Evolutionary conservation across 2,888 invertebrate species (phyloP).

Genomic region (Exocentrus adspersus): DNA sequence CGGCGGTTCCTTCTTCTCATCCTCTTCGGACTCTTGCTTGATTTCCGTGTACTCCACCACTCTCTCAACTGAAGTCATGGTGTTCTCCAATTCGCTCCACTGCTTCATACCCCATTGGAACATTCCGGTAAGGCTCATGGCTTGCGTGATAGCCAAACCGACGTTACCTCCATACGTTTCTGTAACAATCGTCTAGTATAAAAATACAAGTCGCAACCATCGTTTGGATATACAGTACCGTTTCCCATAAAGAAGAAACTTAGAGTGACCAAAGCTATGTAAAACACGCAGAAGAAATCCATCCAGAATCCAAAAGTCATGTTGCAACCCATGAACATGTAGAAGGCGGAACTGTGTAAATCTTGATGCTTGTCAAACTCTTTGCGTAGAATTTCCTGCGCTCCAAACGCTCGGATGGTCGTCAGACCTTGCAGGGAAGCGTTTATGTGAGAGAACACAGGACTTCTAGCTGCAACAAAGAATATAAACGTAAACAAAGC

Average conservation of each 20-base stretch:
- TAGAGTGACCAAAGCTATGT: conserved; percentile 51
- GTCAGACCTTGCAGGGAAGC: conserved; percentile 80
- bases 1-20: conserved; percentile 76
- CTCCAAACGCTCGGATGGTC: conserved; percentile 78
- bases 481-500: neutral
- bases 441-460: conserved; percentile 80
- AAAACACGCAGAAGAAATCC: conserved; percentile 63
- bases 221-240: conserved; percentile 35
- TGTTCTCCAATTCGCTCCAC: conserved; percentile 68
- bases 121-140: conserved; percentile 65
- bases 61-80: conserved; percentile 92
- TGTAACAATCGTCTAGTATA: conserved; percentile 36
- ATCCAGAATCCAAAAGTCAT: conserved; percentile 78
- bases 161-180: conserved; percentile 59
- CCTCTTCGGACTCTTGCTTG: conserved; percentile 63
- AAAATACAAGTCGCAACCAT: neutral
- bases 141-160: conserved; percentile 60
- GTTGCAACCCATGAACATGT: conserved; percentile 70
- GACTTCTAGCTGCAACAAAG: conserved; percentile 73
- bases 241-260: conserved; percentile 53
- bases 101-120: conserved; percentile 86
- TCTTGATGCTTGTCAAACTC: conserved; percentile 75
- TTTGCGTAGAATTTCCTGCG: conserved; percentile 70
- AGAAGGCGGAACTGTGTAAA: conserved; percentile 80
- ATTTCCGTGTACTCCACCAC: conserved; percentile 63